These are phyloP conservation scores for Sinonovacula constricta DNA, from an alignment of 1,140 invertebrate genomes.

Conservation along the genomic window DNA sequence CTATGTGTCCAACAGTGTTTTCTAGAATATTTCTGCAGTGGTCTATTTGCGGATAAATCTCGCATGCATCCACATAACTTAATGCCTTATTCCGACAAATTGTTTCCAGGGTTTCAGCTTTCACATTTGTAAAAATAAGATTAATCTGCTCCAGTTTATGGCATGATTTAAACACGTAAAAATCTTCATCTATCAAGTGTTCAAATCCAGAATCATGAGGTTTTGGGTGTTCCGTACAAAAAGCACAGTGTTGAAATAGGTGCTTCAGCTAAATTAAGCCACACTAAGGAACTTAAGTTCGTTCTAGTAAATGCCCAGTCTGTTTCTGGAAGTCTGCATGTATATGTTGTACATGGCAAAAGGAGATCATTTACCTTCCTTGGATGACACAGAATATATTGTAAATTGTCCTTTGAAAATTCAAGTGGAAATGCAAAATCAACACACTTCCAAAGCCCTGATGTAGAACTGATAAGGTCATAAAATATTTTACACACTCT, in stretches of 20 bases:
- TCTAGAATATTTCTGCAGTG: slow-evolving; percentile 6
- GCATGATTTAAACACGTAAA: neutral
- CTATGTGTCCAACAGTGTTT: too few relatives aligned
- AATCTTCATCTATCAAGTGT: too few relatives aligned
- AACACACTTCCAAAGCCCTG: neutral
- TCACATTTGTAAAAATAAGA: slow-evolving; percentile 11
- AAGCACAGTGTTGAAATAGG: neutral
- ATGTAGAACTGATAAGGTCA: neutral
- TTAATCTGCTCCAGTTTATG: neutral
- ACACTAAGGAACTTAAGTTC: neutral
- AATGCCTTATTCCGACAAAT: neutral
- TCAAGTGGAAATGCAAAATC: neutral
- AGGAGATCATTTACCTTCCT: too few relatives aligned
- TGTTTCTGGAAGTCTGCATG: neutral
- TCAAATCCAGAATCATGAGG: neutral
- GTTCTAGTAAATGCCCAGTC: neutral
- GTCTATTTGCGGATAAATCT: neutral
- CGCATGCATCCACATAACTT: neutral
- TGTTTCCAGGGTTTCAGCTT: too few relatives aligned
- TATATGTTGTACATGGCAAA: neutral
- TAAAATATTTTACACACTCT: neutral
- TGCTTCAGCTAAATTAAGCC: neutral
- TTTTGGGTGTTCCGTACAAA: neutral
- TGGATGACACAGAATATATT: too few relatives aligned
- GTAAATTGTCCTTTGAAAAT: neutral